A percentile compares a stretch with the other conserved stretches of the same genome.
Conservation (phyloP, 2,888 invertebrate species). For the Nomada hirtipes region DNA sequence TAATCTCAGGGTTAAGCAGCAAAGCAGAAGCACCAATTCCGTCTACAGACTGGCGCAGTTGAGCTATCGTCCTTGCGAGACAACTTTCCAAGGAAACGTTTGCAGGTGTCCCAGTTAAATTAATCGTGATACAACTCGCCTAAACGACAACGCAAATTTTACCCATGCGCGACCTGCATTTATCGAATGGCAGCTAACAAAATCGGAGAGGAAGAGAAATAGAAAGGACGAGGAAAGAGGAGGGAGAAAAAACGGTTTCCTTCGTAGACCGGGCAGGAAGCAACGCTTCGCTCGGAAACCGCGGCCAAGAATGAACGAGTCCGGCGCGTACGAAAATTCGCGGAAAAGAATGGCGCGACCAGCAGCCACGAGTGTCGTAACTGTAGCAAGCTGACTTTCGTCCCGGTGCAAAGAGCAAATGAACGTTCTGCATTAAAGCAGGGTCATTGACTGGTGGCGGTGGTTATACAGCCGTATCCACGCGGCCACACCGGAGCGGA, state of each 20-base stretch:
- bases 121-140: too few species aligned
- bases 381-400: conserved; percentile 47
- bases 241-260: background rate
- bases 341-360: conserved; percentile 16
- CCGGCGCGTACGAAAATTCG: conserved; percentile 28
- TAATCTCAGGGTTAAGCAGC: too few species aligned
- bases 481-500: conserved; percentile 35
- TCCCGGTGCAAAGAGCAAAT: conserved; percentile 67
- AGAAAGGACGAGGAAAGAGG: background rate
- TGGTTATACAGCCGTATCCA: conserved; percentile 59
- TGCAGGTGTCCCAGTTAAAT: too few species aligned
- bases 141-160: too few species aligned
- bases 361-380: conserved; percentile 20
- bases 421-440: conserved; percentile 75
- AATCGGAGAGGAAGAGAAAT: background rate
- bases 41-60: too few species aligned
- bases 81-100: too few species aligned
- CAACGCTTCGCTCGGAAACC: background rate
- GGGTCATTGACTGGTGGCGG: conserved; percentile 81
- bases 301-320: background rate
- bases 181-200: background rate
- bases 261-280: background rate
- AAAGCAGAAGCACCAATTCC: too few species aligned
- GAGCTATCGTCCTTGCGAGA: too few species aligned
- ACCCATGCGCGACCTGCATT: too few species aligned